Evolutionary conservation across 2,888 invertebrate genomes (phyloP), one percentile per base, ranked within the genome.

Genomic region (Caenorhabditis drosophilae): DNA sequence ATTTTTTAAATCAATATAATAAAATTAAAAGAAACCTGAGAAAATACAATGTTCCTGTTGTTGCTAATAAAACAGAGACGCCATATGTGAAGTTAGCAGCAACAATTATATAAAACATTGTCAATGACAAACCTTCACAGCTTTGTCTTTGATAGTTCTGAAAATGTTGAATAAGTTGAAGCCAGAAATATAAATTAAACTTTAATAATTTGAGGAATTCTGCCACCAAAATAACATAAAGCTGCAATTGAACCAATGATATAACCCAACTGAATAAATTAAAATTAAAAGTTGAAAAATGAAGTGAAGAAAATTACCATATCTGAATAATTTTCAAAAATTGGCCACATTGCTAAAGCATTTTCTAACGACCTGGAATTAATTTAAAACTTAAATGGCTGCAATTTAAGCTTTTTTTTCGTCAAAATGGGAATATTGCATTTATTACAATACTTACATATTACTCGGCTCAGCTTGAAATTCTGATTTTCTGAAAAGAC

Each of bases 21-120:
- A n/a, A n/a, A n/a, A n/a, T n/a, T n/a, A n/a, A n/a, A n/a, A n/a
- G n/a, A n/a, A 36, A 70, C 70, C 73, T 66, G 35, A 77, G 40
- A 34, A 82, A 55, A 66, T 82, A 82, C 20, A 77, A 45, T 78
- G 79, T 79, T 16, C 79, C 77, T 9, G 79, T 81, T 7, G 80
- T 75, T 16, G 80, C 82, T 50, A 82, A 58, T 4, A 81, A 62
- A 27, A 81, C 85, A 4, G 85, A 84, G 26, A 84, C 44, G 2
- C 85, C 85, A 64, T 85, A 85, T 1, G 84, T 82, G 41, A 81
- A 63, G 49, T 82, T 82, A 31, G 80, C 82, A 15, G 76, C 73
- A 12, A 82, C 76, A 59, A 82, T 82, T 45, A 82, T 82, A 73
- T 80, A 80, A 66, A 82, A 80, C 82, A 82, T 82, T 18, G 75